Evolutionary conservation across 1,140 invertebrate genomes (phyloP).

Genomic region (Calliphora vicina): DNA sequence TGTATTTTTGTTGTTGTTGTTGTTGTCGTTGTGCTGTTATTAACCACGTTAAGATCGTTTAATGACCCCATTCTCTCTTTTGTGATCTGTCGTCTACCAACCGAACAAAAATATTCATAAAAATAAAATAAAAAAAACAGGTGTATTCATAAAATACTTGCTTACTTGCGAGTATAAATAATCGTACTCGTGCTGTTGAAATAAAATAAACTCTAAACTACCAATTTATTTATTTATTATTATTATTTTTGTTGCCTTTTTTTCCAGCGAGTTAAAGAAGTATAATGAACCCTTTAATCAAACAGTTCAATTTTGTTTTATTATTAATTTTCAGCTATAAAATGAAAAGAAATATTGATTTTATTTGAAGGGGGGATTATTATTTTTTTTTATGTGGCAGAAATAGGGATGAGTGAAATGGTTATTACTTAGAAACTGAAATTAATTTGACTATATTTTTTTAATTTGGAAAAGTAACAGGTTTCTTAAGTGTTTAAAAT

Average conservation of each 20-base stretch:
- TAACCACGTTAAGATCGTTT: slow-evolving; percentile 28
- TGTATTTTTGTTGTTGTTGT: too few relatives aligned
- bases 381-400: too few relatives aligned
- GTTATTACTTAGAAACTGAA: too few relatives aligned
- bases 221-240: neutral
- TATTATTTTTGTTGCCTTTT: neutral
- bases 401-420: too few relatives aligned
- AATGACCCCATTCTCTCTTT: slow-evolving; percentile 24
- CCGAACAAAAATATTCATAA: neutral
- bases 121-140: neutral
- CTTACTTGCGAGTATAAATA: neutral
- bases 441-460: too few relatives aligned
- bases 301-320: neutral
- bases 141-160: slow-evolving; percentile 4
- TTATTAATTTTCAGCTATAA: too few relatives aligned
- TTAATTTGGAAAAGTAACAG: too few relatives aligned
- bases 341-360: too few relatives aligned
- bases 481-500: too few relatives aligned
- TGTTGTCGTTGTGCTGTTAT: neutral
- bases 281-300: slow-evolving; percentile 13
- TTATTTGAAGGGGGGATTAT: too few relatives aligned
- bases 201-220: neutral
- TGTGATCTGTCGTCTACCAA: slow-evolving; percentile 11
- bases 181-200: neutral
- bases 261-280: neutral